phyloP scores from a whole-genome alignment of 2,797 vertebrate species.

The Mionectes olivaceus region DNA sequence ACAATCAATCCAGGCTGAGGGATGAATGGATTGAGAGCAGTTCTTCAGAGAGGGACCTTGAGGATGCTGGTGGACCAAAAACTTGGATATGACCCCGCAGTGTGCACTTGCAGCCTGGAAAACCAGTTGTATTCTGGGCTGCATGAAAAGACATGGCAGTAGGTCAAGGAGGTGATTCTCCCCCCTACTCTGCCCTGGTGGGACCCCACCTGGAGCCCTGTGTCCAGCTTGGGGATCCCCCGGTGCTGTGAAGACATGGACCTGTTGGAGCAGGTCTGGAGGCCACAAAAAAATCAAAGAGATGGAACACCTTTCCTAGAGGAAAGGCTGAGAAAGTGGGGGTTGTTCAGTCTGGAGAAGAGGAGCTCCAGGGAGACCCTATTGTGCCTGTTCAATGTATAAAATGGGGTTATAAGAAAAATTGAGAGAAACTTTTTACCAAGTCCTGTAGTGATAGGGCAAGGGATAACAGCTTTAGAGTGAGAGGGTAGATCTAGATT shows the following conservation, averaged over 20 bases:
- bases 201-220: neutral
- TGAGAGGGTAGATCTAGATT: neutral
- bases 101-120: neutral
- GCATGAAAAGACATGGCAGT: neutral
- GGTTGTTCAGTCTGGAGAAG: neutral
- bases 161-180: neutral
- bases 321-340: neutral
- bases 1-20: neutral
- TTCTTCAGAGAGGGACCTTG: neutral
- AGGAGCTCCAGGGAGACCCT: neutral
- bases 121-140: neutral
- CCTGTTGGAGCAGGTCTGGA: neutral
- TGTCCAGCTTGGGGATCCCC: neutral
- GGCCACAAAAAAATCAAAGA: neutral
- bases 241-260: fast-evolving
- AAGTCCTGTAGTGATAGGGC: neutral
- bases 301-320: neutral
- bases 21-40: neutral
- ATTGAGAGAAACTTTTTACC: neutral
- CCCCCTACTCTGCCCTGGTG: neutral
- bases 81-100: neutral
- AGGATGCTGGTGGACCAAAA: neutral
- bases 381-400: neutral
- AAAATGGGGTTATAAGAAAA: neutral
- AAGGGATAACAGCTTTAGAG: neutral